Base-by-base conservation (phyloP, 2,113 vertebrate genomes). In the Toxotes jaculatrix region DNA sequence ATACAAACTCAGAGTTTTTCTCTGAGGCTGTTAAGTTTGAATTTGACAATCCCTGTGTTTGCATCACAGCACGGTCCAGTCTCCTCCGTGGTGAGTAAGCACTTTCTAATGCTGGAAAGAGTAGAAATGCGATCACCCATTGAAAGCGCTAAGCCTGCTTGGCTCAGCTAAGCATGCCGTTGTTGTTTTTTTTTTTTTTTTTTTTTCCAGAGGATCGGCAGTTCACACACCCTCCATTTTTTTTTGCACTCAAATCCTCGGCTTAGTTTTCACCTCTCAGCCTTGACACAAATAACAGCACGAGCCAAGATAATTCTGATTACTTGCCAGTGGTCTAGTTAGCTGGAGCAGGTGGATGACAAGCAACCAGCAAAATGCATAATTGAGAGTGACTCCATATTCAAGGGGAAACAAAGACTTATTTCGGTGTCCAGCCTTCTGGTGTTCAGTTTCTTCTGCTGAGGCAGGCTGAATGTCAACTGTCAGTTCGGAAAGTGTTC, bases 71-170 rank as follows among this genome's bases (percentile, higher is more conserved):
- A 16, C n/a, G 61, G 72, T 42, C 67, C 78, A 27, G 34, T 43
- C 74, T 43, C n/a, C 8, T 66, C 60, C 45, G 43, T 67, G 82
- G 31, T 85, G 84, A 91, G 23, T 73, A 70, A 83, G 76, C 77
- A 81, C 55, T 88, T 87, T 77, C 59, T 62, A 38, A 83, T 60
- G 53, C 88, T 11, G 45, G 73, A 87, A 83, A 57, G 77, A 87
- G 79, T 32, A 40, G 69, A 77, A 82, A 82, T 61, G 76, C 38
- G 75, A 81, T 89, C 84, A 66, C 83, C 73, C 77, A 68, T 47
- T 85, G 84, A 87, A 86, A 85, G 76, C 78, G 65, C 71, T 87
- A 80, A 88, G 74, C 83, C 84, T 77, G 78, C 76, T 89, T 87
- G 82, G 84, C 80, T 79, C 69, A 12, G 68, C 77, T 77, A 86